Conservation (phyloP, 1,140 invertebrate species). For the Macrotrachela quadricornifera region DNA sequence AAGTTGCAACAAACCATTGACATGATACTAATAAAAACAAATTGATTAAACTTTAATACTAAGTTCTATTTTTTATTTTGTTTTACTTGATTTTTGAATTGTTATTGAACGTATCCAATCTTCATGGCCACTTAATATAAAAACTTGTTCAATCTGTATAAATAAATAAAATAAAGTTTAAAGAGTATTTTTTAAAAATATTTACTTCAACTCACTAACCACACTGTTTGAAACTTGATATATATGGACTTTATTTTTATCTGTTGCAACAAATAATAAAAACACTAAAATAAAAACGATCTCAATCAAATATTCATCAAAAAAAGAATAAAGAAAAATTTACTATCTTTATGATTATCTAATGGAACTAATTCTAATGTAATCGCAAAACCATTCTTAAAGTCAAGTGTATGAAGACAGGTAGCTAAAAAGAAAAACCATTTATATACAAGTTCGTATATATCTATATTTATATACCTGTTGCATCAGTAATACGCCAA, state of each 20-base stretch:
- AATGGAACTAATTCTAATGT: conserved; percentile 9
- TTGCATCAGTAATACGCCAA: conserved; percentile 14
- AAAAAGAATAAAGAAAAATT: conserved; percentile 35
- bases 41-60: conserved; percentile 16
- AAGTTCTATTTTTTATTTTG: conserved; percentile 9
- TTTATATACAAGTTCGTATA: conserved; percentile 3
- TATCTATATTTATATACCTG: background rate
- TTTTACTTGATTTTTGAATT: conserved; percentile 36
- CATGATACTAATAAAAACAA: conserved; percentile 18
- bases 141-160: conserved; percentile 28
- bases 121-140: conserved; percentile 46
- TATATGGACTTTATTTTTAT: conserved; percentile 53
- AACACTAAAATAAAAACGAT: conserved; percentile 19
- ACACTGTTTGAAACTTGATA: conserved; percentile 16
- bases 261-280: conserved; percentile 44
- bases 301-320: conserved; percentile 10
- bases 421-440: background rate
- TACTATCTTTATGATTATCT: conserved; percentile 34
- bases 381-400: conserved; percentile 11
- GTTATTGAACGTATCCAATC: conserved; percentile 65
- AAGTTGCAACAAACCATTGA: conserved; percentile 51
- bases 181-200: background rate
- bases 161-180: background rate
- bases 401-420: conserved; percentile 10
- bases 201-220: background rate